These are phyloP conservation scores for Agrotis ipsilon DNA, from an alignment of 2,888 invertebrate genomes.

Conservation along the genomic window DNA sequence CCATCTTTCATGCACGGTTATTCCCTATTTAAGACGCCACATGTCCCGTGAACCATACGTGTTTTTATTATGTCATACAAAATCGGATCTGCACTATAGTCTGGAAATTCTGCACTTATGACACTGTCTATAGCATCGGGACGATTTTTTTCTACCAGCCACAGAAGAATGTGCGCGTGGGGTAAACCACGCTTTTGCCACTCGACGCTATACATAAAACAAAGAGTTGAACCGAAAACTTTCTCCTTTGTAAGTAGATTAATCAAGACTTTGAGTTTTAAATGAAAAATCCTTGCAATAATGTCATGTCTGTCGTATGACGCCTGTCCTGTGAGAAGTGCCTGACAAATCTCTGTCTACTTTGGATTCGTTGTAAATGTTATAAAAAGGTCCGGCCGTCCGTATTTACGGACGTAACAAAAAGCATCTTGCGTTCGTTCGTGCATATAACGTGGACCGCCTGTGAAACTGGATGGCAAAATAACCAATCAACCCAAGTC, in stretches of 20 bases:
- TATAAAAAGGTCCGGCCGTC: too few species aligned
- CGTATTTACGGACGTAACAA: too few species aligned
- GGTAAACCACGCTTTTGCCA: slow-evolving; percentile 1
- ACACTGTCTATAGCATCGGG: not conserved
- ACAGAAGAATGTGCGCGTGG: not conserved
- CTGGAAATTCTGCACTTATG: not conserved
- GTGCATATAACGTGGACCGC: too few species aligned
- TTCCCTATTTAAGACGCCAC: not conserved
- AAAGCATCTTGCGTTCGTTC: too few species aligned
- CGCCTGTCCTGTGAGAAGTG: too few species aligned
- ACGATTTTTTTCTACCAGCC: not conserved
- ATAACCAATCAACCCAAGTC: too few species aligned
- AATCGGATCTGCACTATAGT: not conserved
- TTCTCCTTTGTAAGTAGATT: not conserved
- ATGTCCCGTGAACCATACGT: not conserved
- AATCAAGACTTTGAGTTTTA: not conserved
- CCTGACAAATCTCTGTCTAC: too few species aligned
- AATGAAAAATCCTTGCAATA: not conserved
- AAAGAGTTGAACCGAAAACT: not conserved
- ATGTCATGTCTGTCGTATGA: too few species aligned
- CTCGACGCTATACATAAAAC: slow-evolving; percentile 1
- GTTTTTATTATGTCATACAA: not conserved
- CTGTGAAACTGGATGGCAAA: too few species aligned
- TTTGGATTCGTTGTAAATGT: too few species aligned
- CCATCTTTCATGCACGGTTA: not conserved